Base-by-base conservation (phyloP, 2,888 invertebrate genomes). In the Lucinisca nassula region DNA sequence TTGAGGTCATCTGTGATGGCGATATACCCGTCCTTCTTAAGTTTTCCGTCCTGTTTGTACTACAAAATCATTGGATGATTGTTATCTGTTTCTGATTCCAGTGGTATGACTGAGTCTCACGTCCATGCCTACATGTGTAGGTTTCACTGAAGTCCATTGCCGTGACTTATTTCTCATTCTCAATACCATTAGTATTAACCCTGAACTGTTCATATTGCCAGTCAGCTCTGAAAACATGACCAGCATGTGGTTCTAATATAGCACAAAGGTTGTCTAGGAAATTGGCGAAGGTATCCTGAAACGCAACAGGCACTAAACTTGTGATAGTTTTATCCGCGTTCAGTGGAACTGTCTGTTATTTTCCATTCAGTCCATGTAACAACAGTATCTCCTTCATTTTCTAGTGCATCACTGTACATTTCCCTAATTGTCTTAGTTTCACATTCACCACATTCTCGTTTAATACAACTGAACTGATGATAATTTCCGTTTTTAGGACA, bases 71-170 rank as follows among this genome's bases (percentile, higher is more conserved):
- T 32, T 58, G 61, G 38, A 70, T 75, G 12, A 77, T 12, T 35
- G 77, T 85, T 8, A 81, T 77, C 40, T 81, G 77, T 38, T 38
- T 76, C n/a, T 85, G 78, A 38, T 78, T 81, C 81, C 85, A 85
- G 49, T 85, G 80, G 37, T 70, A 76, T 32, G 81, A 72, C 30
- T 85, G 85, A 0, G 81, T 72, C 72, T 81, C 85, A n/a, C 77
- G 38, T 37, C 78, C 77, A 45, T 80, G 27, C n/a, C 76, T 38
- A 38, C 77, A 80, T 38, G 80, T 72, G n/a, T 85, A 77, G 21
- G 80, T 75, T 58, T 85, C 85, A 72, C 76, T 77, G 27, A 79
- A 80, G n/a, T 75, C 84, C 80, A 85, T 80, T n/a, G 80, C 51
- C 75, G 80, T 84, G 1, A 80, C 70, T 10, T 49, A 0, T 49